Evolutionary conservation across 1,140 invertebrate species (phyloP).

Genomic region (Drosophila sulfurigaster): DNA sequence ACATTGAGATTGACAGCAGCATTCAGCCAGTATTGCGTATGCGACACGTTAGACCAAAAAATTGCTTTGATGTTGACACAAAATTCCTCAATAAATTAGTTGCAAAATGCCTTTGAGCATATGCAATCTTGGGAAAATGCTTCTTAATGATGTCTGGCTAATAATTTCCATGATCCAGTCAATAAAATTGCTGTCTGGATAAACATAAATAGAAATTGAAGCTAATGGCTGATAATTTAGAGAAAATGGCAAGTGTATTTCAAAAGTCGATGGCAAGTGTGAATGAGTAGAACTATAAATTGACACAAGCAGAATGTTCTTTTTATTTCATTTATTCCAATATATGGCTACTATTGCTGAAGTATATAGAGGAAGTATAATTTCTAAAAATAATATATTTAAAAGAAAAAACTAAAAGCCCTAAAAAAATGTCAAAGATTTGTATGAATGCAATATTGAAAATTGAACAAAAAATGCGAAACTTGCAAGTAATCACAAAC

Average conservation of each 20-base stretch:
- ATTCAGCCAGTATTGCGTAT: slow-evolving; percentile 21
- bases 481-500: background rate
- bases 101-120: slow-evolving; percentile 32
- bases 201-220: background rate
- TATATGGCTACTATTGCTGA: too few relatives aligned
- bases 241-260: too few relatives aligned
- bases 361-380: too few relatives aligned
- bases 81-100: slow-evolving; percentile 24
- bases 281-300: too few relatives aligned
- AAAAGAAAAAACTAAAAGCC: too few relatives aligned
- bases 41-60: slow-evolving; percentile 17
- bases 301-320: too few relatives aligned
- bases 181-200: background rate
- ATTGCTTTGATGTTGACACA: slow-evolving; percentile 25
- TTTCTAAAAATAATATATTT: too few relatives aligned
- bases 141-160: background rate
- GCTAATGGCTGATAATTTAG: background rate
- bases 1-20: background rate
- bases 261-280: too few relatives aligned
- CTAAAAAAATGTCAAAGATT: too few relatives aligned
- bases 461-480: background rate
- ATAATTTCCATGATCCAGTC: background rate
- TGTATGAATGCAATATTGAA: too few relatives aligned
- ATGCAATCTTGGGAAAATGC: slow-evolving; percentile 2
- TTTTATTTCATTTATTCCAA: too few relatives aligned